Conservation (phyloP, 2,888 invertebrate genomes). For the Listrodromus nycthemerus region DNA sequence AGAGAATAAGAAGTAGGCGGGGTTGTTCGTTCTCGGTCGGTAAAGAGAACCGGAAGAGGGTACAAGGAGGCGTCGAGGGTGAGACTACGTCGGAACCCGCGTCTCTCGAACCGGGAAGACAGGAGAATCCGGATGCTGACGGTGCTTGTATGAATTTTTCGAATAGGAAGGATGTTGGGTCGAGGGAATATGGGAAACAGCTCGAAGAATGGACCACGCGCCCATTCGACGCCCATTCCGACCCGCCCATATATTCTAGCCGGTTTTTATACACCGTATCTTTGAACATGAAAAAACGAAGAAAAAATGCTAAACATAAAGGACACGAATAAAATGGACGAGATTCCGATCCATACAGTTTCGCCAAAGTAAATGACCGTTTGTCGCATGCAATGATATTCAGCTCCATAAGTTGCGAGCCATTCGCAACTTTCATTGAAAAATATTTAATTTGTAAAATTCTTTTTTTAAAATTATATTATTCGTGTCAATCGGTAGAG, state of each 20-base stretch:
- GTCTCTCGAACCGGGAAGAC: constrained; percentile 15
- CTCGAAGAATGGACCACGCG: constrained; percentile 28
- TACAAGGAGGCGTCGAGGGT: constrained; percentile 55
- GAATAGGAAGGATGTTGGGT: constrained; percentile 28
- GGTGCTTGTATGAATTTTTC: constrained; percentile 38
- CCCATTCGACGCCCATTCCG: constrained; percentile 32
- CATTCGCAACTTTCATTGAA: no score
- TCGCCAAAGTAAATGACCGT: neutral
- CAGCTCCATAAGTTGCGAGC: no score
- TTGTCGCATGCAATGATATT: neutral
- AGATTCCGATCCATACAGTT: neutral
- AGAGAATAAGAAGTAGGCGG: constrained; percentile 35
- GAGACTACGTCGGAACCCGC: constrained; percentile 17
- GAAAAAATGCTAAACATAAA: neutral
- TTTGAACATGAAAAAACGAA: neutral
- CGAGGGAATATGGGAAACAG: neutral
- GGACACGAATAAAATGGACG: neutral
- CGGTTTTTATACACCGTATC: neutral
- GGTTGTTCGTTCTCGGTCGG: neutral
- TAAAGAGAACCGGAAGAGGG: constrained; percentile 47
- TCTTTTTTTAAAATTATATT: no score
- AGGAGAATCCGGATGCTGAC: constrained; percentile 50
- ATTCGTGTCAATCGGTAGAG: no score
- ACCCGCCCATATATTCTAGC: constrained; percentile 31
- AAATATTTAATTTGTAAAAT: no score